These are phyloP conservation scores for Leptonema lineaticorne DNA, from an alignment of 1,140 invertebrate genomes.

Conservation along the genomic window DNA sequence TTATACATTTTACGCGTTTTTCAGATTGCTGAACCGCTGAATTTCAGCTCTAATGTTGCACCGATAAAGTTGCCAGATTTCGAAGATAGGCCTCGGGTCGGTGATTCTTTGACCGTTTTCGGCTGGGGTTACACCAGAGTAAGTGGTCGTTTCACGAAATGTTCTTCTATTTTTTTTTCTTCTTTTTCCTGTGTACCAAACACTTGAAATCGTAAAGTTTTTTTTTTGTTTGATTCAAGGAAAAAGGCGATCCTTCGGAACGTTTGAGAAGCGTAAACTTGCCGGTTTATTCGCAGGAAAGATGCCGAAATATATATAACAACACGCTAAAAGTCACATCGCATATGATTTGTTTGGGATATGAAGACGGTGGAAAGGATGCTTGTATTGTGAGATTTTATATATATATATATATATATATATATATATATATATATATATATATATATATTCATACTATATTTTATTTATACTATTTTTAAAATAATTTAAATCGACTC, in stretches of 20 bases:
- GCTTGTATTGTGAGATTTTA: conserved; percentile 62
- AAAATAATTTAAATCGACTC: too few species aligned
- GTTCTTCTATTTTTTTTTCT: too few species aligned
- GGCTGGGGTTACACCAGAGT: conserved; percentile 48
- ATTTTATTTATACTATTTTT: background rate
- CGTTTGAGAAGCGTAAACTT: conserved; percentile 20
- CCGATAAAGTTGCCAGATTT: conserved; percentile 42
- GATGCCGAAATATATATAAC: conserved; percentile 28
- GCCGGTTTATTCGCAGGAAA: conserved; percentile 30
- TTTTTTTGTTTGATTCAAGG: conserved; percentile 29
- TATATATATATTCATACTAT: too few species aligned
- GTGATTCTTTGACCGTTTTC: conserved; percentile 43
- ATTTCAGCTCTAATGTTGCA: conserved; percentile 31
- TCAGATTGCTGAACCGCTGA: conserved; percentile 15
- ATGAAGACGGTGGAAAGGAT: conserved; percentile 62
- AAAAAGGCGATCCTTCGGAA: conserved; percentile 32
- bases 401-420: background rate
- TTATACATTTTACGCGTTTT: conserved; percentile 21
- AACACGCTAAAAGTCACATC: conserved; percentile 52
- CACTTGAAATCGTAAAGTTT: too few species aligned
- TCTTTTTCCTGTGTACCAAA: too few species aligned
- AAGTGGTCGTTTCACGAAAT: too few species aligned
- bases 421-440: background rate
- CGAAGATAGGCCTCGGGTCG: conserved; percentile 30
- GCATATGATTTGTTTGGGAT: conserved; percentile 75